Percentiles rank a stretch among this genome's conserved stretches.
Conservation (phyloP, 2,797 vertebrate genomes). For the Pyrocephalus nanus region DNA sequence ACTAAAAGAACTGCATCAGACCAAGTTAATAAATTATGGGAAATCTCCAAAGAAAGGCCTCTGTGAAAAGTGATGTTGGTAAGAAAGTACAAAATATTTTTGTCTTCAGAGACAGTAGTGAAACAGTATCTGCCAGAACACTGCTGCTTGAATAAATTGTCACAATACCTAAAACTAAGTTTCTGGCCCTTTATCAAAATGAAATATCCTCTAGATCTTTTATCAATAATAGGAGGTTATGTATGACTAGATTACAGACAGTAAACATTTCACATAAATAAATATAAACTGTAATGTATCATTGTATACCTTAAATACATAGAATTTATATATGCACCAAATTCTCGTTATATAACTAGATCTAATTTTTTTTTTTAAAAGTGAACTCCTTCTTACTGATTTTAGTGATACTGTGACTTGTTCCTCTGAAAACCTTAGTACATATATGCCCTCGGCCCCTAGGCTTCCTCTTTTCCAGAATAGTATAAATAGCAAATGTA, state of each 20-base stretch:
- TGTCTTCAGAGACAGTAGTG: not conserved
- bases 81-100: not conserved
- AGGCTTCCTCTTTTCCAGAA: not conserved
- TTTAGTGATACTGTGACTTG: not conserved
- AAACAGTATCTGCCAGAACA: not conserved
- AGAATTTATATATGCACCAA: not conserved
- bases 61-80: not conserved
- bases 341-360: not conserved
- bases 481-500: not conserved
- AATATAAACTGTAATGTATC: not conserved
- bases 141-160: not conserved
- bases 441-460: no score
- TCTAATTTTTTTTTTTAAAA: not conserved
- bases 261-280: not conserved
- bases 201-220: not conserved
- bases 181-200: not conserved
- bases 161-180: not conserved
- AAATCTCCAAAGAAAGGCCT: not conserved
- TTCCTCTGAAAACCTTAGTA: not conserved
- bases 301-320: not conserved
- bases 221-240: not conserved
- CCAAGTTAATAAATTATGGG: not conserved
- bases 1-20: not conserved
- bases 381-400: not conserved
- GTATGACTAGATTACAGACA: not conserved